Percentiles rank a stretch among this genome's conserved stretches.
These are phyloP conservation scores for Smithornis capensis DNA, from an alignment of 2,113 vertebrate species.

Conservation along the genomic window DNA sequence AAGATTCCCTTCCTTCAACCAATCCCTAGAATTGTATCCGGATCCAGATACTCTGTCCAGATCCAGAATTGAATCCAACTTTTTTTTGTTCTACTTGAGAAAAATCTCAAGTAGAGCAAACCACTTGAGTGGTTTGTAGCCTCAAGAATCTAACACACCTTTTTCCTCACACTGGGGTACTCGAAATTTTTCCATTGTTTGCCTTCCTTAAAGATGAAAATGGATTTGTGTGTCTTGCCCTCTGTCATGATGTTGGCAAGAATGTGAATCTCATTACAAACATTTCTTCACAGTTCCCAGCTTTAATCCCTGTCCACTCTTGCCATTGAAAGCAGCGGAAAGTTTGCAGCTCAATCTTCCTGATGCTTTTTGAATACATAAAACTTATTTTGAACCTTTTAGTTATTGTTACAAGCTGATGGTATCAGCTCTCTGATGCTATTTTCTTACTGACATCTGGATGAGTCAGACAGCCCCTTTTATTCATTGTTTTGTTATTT, in stretches of 20 bases:
- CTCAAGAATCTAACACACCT: not conserved
- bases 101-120: not conserved
- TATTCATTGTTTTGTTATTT: not conserved
- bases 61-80: not conserved
- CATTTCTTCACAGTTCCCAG: not conserved
- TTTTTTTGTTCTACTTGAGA: not conserved
- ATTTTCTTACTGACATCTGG: not conserved
- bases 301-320: not conserved
- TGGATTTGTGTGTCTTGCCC: not conserved
- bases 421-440: not conserved
- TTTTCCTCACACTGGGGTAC: not conserved
- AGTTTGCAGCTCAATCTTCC: not conserved
- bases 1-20: not conserved
- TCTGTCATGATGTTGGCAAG: not conserved
- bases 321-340: not conserved
- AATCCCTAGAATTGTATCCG: not conserved
- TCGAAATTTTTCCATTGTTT: not conserved
- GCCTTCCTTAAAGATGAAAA: not conserved
- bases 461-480: not conserved
- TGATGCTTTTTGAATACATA: not conserved
- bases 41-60: not conserved
- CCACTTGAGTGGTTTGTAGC: not conserved
- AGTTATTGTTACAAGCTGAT: slow-evolving; percentile 7
- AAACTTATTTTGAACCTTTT: slow-evolving; percentile 34
- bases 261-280: not conserved